These are phyloP conservation scores for Brachionus rotundiformis DNA, from an alignment of 1,140 invertebrate genomes.

Conservation along the genomic window DNA sequence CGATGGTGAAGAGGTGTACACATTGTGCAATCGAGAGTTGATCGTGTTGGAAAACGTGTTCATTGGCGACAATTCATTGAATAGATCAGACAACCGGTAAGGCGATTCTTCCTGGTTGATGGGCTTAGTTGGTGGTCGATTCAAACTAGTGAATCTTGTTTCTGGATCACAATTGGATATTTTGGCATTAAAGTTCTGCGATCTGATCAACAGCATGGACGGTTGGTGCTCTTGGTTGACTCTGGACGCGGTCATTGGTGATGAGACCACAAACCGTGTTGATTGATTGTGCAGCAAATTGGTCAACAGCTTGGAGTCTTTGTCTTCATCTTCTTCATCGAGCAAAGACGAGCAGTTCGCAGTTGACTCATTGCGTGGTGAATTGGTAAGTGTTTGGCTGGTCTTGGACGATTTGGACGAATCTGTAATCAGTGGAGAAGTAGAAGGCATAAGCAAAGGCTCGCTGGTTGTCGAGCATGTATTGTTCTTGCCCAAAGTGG, in stretches of 20 bases:
- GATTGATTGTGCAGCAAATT: neutral
- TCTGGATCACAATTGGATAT: constrained; percentile 21
- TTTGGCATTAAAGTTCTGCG: constrained; percentile 46
- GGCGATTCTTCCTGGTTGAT: neutral
- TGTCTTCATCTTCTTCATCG: constrained; percentile 1
- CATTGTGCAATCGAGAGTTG: neutral
- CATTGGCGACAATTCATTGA: constrained; percentile 28
- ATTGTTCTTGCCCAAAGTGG: neutral
- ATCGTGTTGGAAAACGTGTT: neutral
- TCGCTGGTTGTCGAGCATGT: constrained; percentile 19
- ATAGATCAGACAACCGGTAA: constrained; percentile 25
- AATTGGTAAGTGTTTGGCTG: constrained; percentile 27
- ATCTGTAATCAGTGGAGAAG: constrained; percentile 23
- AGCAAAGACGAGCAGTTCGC: neutral
- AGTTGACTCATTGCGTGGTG: constrained; percentile 9
- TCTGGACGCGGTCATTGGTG: neutral
- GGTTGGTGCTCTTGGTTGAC: neutral
- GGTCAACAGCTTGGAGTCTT: neutral
- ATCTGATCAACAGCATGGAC: constrained; percentile 21
- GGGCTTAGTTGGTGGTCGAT: neutral
- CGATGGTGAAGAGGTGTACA: neutral
- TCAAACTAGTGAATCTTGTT: neutral
- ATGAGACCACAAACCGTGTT: constrained; percentile 6
- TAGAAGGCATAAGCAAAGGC: neutral
- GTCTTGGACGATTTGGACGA: constrained; percentile 16